Base-by-base conservation (phyloP, 2,888 invertebrate genomes). In the Protodeltote pygarga region DNA sequence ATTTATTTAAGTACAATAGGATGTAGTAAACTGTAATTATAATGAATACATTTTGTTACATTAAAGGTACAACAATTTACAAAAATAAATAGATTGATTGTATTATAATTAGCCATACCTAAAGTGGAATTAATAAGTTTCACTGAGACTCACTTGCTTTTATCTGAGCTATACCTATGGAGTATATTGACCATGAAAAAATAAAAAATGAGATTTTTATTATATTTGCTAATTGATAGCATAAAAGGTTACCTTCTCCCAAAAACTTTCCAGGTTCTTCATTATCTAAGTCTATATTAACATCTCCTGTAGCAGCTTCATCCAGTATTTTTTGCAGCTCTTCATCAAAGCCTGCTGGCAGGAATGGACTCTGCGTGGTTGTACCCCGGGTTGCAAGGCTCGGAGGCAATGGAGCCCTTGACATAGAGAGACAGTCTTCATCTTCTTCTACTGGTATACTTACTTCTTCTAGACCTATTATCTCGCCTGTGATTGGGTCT, bases 291-390 rank as follows among this genome's bases (percentile, higher is more conserved):
- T 89, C 91, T 34, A 93, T 81, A 50, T 84, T 80, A 17, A 92
- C 83, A 32, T 88, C 84, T 13, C 77, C 81, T 51, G 79, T 77
- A 1, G 86, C 61, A 2, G 82, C 79, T 29, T 83, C 78, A 33
- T 87, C 78, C 9, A 91, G 75, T 48, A 93, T 83, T 61, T 92
- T 90, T 10, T 88, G 85, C 0, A 91, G 63, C 42, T 93, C 92
- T 32, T 93, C 89, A 54, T 94, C 93, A 79, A 97, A 96, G 1
- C 97, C 96, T 31, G 97, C 98, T 0, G 98, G 98, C 93, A 97
- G 94, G 80, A 98, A 98, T 0, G 97, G 97, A 75, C 94, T 95
- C 79, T 96, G 97, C 48, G 95, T 95, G 0, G 95, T 94, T 37
- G 94, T 95, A 9, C 98, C 98, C 67, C 95, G 92, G 0, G 96